Conservation (phyloP, 2,113 vertebrate species). For the Protobothrops mucrosquamatus region DNA sequence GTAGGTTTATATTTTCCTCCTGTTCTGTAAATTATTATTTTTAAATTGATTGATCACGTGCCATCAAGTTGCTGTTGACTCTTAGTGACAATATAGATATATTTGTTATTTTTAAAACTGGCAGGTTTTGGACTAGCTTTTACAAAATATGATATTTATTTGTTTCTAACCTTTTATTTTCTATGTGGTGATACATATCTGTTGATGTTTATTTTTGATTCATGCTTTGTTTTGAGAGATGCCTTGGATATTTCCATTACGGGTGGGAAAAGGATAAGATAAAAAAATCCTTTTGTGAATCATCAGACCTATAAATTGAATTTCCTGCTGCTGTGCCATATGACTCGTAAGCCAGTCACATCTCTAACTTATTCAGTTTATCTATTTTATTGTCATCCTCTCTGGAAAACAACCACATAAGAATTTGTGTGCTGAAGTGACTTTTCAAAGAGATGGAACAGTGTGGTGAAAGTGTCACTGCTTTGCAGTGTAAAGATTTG, state of each 20-base stretch:
- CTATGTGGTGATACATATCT: background rate
- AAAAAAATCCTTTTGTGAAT: background rate
- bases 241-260: background rate
- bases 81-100: background rate
- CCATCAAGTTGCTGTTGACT: background rate
- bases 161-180: background rate
- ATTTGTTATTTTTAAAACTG: background rate
- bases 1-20: background rate
- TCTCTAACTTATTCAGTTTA: background rate
- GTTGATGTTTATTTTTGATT: background rate
- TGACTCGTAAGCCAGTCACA: background rate
- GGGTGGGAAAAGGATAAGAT: background rate
- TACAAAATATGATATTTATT: background rate
- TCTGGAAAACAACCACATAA: background rate
- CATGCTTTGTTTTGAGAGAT: background rate
- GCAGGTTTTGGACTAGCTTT: background rate
- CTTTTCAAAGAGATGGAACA: background rate
- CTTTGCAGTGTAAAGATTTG: background rate
- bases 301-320: background rate
- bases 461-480: background rate
- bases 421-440: constrained; percentile 4
- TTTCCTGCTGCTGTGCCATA: background rate
- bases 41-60: background rate
- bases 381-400: background rate
- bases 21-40: background rate